Conservation (phyloP, 2,888 invertebrate genomes). For the Pseudococcus viburni region DNA sequence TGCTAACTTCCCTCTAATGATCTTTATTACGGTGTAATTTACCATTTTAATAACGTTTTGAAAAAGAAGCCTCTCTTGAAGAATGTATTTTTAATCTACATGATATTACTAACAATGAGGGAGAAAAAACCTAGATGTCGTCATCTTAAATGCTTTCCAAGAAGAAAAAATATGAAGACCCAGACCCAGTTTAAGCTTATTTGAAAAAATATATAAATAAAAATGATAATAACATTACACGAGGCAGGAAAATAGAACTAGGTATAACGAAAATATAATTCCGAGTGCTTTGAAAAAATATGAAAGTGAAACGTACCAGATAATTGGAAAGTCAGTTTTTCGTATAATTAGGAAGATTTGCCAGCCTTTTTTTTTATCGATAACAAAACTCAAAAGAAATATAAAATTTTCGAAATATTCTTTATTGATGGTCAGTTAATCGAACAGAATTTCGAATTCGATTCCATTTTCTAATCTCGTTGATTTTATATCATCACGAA, state of each 20-base stretch:
- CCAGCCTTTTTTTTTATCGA: not conserved
- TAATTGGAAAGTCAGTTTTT: not conserved
- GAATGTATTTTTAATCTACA: not conserved
- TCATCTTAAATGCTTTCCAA: not conserved
- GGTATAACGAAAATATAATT: no score
- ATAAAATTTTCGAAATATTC: not conserved
- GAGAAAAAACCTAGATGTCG: not conserved
- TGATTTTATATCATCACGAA: no score
- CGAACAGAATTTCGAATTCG: not conserved
- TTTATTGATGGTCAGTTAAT: not conserved
- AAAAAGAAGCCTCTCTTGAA: not conserved
- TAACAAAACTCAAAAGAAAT: not conserved
- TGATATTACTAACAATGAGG: not conserved
- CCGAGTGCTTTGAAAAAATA: not conserved
- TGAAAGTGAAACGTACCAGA: not conserved
- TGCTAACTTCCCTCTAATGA: not conserved
- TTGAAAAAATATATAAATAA: not conserved
- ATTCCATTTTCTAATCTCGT: not conserved
- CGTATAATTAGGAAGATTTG: not conserved
- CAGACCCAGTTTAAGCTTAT: not conserved
- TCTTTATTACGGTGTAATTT: not conserved
- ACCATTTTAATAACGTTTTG: not conserved
- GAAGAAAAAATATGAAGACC: not conserved
- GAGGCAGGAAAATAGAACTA: no score
- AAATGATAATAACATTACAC: no score